phyloP scores from a whole-genome alignment of 1,140 invertebrate genomes.

The Cephus cinctus region DNA sequence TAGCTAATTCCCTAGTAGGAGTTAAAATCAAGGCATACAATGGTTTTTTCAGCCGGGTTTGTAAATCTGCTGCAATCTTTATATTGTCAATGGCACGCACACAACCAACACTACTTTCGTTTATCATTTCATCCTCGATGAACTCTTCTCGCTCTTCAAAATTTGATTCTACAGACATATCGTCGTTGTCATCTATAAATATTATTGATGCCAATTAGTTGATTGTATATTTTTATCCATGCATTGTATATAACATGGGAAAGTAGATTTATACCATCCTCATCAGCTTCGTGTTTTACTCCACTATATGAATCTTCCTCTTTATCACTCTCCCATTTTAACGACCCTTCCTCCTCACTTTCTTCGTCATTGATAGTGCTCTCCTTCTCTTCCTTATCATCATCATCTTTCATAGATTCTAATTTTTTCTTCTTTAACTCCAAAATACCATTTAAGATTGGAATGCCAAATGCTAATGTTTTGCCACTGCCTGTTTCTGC shows the following conservation, averaged over 20 bases:
- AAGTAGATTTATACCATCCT: slow-evolving; percentile 41
- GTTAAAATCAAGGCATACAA: slow-evolving; percentile 86
- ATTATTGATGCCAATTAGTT: slow-evolving; percentile 33
- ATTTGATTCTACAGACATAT: slow-evolving; percentile 28
- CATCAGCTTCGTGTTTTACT: slow-evolving; percentile 33
- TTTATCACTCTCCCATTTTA: slow-evolving; percentile 10
- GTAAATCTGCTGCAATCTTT: slow-evolving; percentile 39
- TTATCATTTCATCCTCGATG: slow-evolving; percentile 30
- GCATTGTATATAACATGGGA: no score
- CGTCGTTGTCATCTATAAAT: slow-evolving; percentile 25
- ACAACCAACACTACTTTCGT: slow-evolving; percentile 56
- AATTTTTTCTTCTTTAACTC: slow-evolving; percentile 61
- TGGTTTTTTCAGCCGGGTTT: slow-evolving; percentile 51
- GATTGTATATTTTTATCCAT: slow-evolving; percentile 45
- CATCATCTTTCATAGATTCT: slow-evolving; percentile 22
- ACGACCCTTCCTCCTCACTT: slow-evolving; percentile 3
- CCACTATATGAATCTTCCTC: slow-evolving; percentile 30
- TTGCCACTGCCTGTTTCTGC: slow-evolving; percentile 98
- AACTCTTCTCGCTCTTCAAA: slow-evolving; percentile 48
- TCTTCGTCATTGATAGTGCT: neutral
- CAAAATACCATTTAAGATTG: slow-evolving; percentile 83
- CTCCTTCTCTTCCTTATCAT: slow-evolving; percentile 27
- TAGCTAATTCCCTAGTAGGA: slow-evolving; percentile 92
- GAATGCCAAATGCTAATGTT: slow-evolving; percentile 95
- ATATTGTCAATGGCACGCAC: slow-evolving; percentile 64